phyloP scores from a whole-genome alignment of 2,797 vertebrate species.

The Xiphophorus birchmanni region DNA sequence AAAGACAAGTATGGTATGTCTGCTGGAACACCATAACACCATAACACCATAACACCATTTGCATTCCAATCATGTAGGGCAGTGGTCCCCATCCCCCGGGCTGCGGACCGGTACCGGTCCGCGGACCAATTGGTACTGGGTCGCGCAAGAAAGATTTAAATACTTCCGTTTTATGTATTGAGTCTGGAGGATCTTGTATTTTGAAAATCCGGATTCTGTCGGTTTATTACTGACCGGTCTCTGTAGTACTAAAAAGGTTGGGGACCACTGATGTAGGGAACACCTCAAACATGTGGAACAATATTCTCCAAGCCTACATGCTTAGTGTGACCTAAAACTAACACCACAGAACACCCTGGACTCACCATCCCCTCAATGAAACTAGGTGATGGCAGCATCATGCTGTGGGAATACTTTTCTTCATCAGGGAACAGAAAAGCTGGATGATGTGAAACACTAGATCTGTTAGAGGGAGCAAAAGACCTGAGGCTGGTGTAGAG shows the following conservation, averaged over 20 bases:
- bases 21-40: neutral
- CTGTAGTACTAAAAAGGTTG: no score
- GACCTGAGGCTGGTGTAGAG: neutral
- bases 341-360: neutral
- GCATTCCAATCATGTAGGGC: neutral
- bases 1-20: neutral
- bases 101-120: no score
- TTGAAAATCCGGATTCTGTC: no score
- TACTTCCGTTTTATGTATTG: no score
- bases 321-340: neutral
- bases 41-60: neutral
- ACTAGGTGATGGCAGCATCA: neutral
- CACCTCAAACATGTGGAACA: neutral
- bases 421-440: neutral
- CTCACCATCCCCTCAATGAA: neutral
- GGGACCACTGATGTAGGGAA: neutral
- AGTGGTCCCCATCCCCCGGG: no score
- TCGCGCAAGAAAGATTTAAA: no score
- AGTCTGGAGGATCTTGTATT: no score
- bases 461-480: neutral
- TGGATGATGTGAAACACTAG: neutral
- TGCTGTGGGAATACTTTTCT: neutral
- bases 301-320: neutral
- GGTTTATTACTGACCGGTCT: no score
- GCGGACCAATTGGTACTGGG: no score